These are phyloP conservation scores for Cancer borealis DNA, from an alignment of 2,888 invertebrate species.

Conservation along the genomic window DNA sequence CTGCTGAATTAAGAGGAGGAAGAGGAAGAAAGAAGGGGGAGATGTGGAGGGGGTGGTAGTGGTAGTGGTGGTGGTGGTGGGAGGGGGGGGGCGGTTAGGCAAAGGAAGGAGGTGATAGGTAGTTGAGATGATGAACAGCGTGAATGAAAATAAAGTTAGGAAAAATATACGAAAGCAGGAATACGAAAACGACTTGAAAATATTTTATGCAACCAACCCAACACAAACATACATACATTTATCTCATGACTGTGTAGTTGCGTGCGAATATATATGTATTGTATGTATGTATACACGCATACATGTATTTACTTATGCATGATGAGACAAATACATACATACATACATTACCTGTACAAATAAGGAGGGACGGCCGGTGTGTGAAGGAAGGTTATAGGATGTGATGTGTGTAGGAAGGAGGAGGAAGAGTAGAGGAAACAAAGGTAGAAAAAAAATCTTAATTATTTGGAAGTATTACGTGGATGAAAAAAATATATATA, in stretches of 20 bases:
- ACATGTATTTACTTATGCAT: background rate
- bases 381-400: background rate
- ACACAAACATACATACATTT: background rate
- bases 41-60: background rate
- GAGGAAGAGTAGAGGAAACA: background rate
- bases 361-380: background rate
- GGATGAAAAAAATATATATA: background rate
- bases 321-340: background rate
- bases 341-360: constrained; percentile 1
- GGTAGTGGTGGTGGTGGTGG: background rate
- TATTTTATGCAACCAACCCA: background rate
- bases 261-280: background rate
- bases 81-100: background rate
- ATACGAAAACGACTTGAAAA: constrained; percentile 10
- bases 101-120: constrained; percentile 24
- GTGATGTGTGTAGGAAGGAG: background rate
- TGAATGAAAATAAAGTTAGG: constrained; percentile 8
- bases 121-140: constrained; percentile 38
- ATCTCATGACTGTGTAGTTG: background rate
- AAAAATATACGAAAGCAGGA: constrained; percentile 23
- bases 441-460: too few species aligned
- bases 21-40: background rate
- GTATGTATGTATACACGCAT: background rate
- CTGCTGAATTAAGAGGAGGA: constrained; percentile 16
- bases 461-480: background rate